phyloP scores from a whole-genome alignment of 2,113 vertebrate species.

The Helogale parvula region DNA sequence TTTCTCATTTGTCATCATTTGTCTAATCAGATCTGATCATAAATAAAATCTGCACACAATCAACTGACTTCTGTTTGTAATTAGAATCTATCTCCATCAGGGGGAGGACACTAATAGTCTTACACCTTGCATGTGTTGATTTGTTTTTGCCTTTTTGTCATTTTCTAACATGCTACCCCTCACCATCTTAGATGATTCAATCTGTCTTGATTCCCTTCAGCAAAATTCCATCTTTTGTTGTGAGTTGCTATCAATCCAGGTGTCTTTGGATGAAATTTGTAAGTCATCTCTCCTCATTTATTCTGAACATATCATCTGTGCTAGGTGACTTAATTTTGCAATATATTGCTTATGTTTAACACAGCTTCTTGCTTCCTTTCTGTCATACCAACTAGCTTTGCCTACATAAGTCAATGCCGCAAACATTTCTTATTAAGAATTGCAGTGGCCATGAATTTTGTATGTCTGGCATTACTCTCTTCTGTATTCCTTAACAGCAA shows the following conservation, averaged over 20 bases:
- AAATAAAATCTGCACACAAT: slow-evolving; percentile 87
- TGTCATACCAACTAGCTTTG: background rate
- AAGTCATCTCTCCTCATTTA: slow-evolving; percentile 26
- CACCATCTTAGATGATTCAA: background rate
- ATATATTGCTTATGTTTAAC: background rate
- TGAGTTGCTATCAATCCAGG: slow-evolving; percentile 48
- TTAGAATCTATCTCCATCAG: slow-evolving; percentile 86
- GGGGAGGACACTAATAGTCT: slow-evolving; percentile 77
- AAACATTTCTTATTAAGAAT: background rate
- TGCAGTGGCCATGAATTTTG: background rate
- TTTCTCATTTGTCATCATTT: slow-evolving; percentile 90
- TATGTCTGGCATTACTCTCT: background rate
- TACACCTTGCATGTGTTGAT: slow-evolving; percentile 64
- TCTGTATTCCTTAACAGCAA: background rate
- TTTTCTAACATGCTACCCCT: slow-evolving; percentile 48
- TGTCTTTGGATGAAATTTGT: slow-evolving; percentile 53
- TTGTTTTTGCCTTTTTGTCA: slow-evolving; percentile 74
- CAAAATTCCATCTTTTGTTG: slow-evolving; percentile 27
- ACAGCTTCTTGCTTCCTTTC: background rate
- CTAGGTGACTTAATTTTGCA: slow-evolving; percentile 39
- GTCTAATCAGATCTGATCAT: slow-evolving; percentile 87
- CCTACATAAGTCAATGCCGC: background rate
- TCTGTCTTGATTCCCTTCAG: slow-evolving; percentile 49
- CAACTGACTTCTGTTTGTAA: slow-evolving; percentile 86
- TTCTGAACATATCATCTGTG: background rate